Evolutionary conservation across 2,888 invertebrate genomes (phyloP).

Genomic region (Sphaerophoria taeniata): DNA sequence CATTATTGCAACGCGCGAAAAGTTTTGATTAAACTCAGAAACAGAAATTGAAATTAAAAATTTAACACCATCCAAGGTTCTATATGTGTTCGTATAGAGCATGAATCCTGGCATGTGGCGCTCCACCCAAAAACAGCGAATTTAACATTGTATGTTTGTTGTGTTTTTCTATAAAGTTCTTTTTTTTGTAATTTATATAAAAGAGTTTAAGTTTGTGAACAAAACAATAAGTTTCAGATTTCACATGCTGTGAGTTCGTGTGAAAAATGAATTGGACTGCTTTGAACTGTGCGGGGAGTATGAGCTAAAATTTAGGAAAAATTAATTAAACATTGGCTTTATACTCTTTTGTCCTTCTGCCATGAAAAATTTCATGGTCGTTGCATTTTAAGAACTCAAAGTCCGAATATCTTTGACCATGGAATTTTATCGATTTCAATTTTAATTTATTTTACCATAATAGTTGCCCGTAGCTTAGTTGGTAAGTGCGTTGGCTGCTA

Average conservation of each 20-base stretch:
- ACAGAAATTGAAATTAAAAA: conserved; percentile 69
- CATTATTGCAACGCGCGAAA: conserved; percentile 47
- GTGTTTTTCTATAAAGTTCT: not conserved
- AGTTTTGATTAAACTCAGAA: conserved; percentile 67
- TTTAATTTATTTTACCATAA: too few relatives aligned
- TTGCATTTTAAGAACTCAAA: too few relatives aligned
- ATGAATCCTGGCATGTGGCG: not conserved
- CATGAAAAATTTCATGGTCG: too few relatives aligned
- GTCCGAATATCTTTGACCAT: too few relatives aligned
- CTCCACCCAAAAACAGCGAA: not conserved
- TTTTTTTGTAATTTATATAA: conserved; percentile 9
- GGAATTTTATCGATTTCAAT: too few relatives aligned
- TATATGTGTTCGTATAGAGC: conserved; percentile 7
- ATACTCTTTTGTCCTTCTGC: too few relatives aligned
- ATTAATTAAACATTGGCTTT: too few relatives aligned
- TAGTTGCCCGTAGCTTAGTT: too few relatives aligned
- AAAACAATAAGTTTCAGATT: conserved; percentile 15
- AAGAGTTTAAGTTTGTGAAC: conserved; percentile 13
- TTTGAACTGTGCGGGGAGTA: too few relatives aligned
- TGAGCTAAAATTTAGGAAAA: too few relatives aligned
- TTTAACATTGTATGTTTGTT: conserved; percentile 9
- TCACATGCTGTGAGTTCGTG: not conserved
- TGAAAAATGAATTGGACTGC: conserved; percentile 28
- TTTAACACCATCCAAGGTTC: conserved; percentile 50
- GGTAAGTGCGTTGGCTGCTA: too few relatives aligned